Evolutionary conservation across 2,113 vertebrate species (phyloP).

Genomic region (Galeopterus variegatus): DNA sequence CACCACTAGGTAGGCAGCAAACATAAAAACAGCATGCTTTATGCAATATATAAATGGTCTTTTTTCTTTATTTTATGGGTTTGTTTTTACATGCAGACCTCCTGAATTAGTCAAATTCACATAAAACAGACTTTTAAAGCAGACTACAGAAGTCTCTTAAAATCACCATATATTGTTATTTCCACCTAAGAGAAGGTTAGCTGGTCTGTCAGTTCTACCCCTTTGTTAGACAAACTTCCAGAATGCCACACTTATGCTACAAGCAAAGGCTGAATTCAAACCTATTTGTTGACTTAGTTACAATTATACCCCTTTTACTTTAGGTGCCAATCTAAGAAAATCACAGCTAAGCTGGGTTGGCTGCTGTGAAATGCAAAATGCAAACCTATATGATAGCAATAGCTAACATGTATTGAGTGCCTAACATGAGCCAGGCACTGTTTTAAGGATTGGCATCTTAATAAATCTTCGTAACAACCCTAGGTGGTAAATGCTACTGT

Average conservation of each 20-base stretch:
- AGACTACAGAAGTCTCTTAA: neutral
- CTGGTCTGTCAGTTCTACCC: accelerated
- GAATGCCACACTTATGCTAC: neutral
- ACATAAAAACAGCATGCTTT: neutral
- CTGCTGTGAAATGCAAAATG: neutral
- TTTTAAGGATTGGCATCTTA: neutral
- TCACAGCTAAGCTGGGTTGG: neutral
- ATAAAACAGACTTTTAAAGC: neutral
- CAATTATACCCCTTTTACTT: neutral
- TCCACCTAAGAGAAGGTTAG: neutral
- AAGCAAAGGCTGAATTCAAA: neutral
- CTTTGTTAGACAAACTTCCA: neutral
- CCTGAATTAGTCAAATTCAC: neutral
- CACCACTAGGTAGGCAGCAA: neutral
- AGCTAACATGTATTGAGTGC: neutral
- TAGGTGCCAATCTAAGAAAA: constrained; percentile 22
- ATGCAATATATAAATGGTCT: neutral
- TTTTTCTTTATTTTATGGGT: neutral
- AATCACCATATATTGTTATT: neutral
- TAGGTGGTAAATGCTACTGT: neutral
- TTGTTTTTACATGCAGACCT: neutral
- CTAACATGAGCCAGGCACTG: neutral
- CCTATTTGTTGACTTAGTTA: neutral
- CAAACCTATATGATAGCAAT: neutral
- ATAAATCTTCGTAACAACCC: neutral